These are phyloP conservation scores for Thunnus albacares DNA, from an alignment of 2,797 vertebrate genomes.

Conservation along the genomic window DNA sequence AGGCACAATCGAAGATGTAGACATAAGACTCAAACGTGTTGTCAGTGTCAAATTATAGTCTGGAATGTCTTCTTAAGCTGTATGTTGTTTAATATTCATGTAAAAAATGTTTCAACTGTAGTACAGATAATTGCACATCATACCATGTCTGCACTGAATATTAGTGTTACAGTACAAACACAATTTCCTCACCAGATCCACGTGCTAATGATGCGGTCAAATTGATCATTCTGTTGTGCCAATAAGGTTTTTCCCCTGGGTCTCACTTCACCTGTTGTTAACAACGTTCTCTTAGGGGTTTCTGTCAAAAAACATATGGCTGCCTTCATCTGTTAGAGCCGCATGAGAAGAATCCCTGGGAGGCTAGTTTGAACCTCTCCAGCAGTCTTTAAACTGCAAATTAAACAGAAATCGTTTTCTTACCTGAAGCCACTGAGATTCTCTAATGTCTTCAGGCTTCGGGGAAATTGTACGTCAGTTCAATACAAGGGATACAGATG, in stretches of 20 bases:
- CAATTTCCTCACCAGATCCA: constrained; percentile 19
- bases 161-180: background rate
- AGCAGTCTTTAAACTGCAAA: constrained; percentile 67
- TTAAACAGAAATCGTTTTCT: constrained; percentile 70
- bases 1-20: background rate
- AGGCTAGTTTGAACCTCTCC: constrained; percentile 73
- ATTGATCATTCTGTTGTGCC: constrained; percentile 66
- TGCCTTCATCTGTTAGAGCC: constrained; percentile 68
- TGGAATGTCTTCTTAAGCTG: background rate
- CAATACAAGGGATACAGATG: constrained; percentile 35
- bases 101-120: background rate
- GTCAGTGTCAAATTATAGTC: background rate
- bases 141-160: background rate
- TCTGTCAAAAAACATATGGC: constrained; percentile 76
- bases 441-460: constrained; percentile 51
- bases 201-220: constrained; percentile 58
- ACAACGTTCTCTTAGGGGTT: constrained; percentile 58
- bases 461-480: constrained; percentile 48
- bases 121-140: background rate
- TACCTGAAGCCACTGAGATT: constrained; percentile 50
- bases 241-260: constrained; percentile 59
- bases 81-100: background rate
- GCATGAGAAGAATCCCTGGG: constrained; percentile 63
- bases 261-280: constrained; percentile 77
- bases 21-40: background rate